A percentile compares a stretch with the other conserved stretches of the same genome.
Conservation (phyloP, 2,888 invertebrate species). For the Hartigia nigra region DNA sequence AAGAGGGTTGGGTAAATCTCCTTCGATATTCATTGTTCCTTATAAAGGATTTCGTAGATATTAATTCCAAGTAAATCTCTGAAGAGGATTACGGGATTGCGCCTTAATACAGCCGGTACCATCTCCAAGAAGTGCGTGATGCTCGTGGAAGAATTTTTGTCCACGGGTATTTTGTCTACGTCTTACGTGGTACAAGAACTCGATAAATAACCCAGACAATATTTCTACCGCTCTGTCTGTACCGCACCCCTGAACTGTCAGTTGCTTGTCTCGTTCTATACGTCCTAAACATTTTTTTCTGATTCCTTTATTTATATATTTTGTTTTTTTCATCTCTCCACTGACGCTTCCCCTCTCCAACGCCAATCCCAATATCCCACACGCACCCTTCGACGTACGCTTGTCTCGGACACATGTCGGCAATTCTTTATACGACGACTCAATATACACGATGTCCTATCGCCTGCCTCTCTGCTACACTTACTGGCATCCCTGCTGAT, state of each 20-base stretch:
- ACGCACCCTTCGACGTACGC: not conserved
- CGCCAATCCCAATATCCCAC: too few species aligned
- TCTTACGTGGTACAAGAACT: not conserved
- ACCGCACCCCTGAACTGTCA: conserved; percentile 15
- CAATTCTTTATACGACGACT: conserved; percentile 25
- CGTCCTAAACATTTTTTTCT: conserved; percentile 8
- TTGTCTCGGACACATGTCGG: conserved; percentile 25
- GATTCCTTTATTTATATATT: conserved; percentile 17
- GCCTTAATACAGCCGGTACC: not conserved
- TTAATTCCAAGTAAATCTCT: conserved; percentile 3
- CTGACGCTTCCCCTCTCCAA: not conserved
- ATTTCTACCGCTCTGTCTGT: not conserved
- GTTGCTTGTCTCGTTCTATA: conserved; percentile 19
- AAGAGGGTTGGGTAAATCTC: not conserved
- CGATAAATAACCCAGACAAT: conserved; percentile 10
- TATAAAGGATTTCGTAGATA: not conserved
- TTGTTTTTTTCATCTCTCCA: conserved; percentile 7
- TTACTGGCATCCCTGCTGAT: not conserved
- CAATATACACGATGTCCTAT: conserved; percentile 20
- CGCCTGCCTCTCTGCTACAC: conserved; percentile 3
- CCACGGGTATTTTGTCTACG: not conserved
- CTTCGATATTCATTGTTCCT: conserved; percentile 1
- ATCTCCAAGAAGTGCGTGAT: not conserved
- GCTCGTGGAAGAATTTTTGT: conserved; percentile 8
- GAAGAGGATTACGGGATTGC: not conserved